Conservation (phyloP, 2,888 invertebrate genomes). For the Sinodicranocentrus sp. region DNA sequence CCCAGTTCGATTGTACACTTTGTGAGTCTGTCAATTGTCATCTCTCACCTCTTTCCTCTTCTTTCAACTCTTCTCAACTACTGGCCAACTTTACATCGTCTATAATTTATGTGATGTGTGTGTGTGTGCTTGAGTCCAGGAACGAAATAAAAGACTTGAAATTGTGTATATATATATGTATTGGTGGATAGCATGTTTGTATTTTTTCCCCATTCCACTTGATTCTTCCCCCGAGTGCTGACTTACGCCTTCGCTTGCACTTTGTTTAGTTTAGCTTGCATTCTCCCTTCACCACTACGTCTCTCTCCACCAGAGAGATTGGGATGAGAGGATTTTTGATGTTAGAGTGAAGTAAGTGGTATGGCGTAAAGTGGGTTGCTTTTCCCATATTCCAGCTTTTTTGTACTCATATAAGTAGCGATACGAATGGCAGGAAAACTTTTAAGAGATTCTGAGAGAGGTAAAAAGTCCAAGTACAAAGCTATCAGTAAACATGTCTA, state of each 20-base stretch:
- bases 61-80: not conserved
- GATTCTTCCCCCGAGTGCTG: slow-evolving; percentile 70
- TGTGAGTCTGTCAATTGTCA: slow-evolving; percentile 47
- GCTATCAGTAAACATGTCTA: no score
- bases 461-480: no score
- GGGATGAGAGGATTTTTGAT: not conserved
- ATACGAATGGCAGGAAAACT: no score
- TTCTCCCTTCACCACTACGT: slow-evolving; percentile 26
- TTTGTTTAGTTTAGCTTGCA: slow-evolving; percentile 68
- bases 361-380: slow-evolving; percentile 10
- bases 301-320: slow-evolving; percentile 11
- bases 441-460: no score
- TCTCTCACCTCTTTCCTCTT: slow-evolving; percentile 46
- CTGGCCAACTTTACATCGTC: not conserved
- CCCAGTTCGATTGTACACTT: not conserved
- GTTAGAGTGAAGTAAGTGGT: slow-evolving; percentile 14
- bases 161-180: not conserved
- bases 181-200: slow-evolving; percentile 38
- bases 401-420: no score
- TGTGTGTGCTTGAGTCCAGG: not conserved
- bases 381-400: slow-evolving; percentile 16
- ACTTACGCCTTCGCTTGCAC: slow-evolving; percentile 68
- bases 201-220: slow-evolving; percentile 63
- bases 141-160: not conserved
- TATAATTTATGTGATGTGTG: slow-evolving; percentile 44